Base-by-base conservation (phyloP, 2,113 vertebrate species). In the Gracilinanus agilis region DNA sequence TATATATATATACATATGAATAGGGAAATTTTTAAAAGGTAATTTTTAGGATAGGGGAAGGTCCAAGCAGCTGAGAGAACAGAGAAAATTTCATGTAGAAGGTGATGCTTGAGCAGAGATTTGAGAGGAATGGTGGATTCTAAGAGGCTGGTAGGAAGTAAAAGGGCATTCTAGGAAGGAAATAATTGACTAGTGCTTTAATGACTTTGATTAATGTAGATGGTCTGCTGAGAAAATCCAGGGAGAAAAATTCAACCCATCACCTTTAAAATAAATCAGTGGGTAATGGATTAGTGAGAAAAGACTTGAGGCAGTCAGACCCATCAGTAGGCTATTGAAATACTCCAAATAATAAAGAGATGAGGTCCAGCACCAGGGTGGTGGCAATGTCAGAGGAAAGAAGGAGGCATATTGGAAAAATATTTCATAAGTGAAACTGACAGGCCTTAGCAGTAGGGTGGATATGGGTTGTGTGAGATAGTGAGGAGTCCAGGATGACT, bases 181-280 rank as follows among this genome's bases (percentile, higher is more conserved):
- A 13, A n/a, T 4, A n/a, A 21, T n/a, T n/a, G 67, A n/a, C 67
- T 61, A 61, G 56, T 25, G 25, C 34, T 54, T 9, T 90, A 91
- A 92, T 88, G 61, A 44, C 89, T 94, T 94, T 95, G 40, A 89
- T 90, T 21, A 40, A 53, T 3, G 9, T 55, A 91, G 83, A 58
- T 75, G n/a, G 13, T 13, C 27, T 94, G 91, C 88, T 9, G 75
- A 67, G 16, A 94, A 94, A 91, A 89, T 93, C 53, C 91, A 29
- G 56, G 24, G 27, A 9, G 27, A 27, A 9, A 29, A 61, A 61
- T 29, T 29, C 10, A 67, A 4, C 27, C 27, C 1, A 34, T 67
- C 34, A 75, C 34, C 34, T 75, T 19, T 75, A 75, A 75, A 75
- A 75, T 75, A 19, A 75, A n/a, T n/a, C 67, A 75, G 3, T 49